Evolutionary conservation across 1,140 invertebrate genomes (phyloP).

Genomic region (Glossosoma conforme): DNA sequence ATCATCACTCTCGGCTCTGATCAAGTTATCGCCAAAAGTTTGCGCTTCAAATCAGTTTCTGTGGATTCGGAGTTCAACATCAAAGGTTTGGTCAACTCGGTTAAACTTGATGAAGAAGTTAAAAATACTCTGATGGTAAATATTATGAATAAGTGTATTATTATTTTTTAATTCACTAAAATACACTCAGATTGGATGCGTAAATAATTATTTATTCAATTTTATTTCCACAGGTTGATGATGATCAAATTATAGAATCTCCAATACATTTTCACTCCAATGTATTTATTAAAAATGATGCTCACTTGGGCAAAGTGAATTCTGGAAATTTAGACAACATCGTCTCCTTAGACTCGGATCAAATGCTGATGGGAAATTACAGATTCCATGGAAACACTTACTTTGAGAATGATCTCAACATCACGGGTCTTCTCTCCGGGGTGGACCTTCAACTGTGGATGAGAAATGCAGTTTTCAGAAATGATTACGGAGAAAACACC

Average conservation of each 20-base stretch:
- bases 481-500: conserved; percentile 6
- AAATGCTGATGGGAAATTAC: conserved; percentile 14
- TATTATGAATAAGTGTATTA: background rate
- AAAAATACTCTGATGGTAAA: conserved; percentile 18
- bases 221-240: conserved; percentile 7
- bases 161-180: background rate
- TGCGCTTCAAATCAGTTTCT: conserved; percentile 13
- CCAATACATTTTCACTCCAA: conserved; percentile 23
- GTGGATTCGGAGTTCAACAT: conserved; percentile 8
- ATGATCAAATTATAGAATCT: conserved; percentile 14
- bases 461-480: conserved; percentile 20
- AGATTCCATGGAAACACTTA: conserved; percentile 16
- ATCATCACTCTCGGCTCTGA: conserved; percentile 13
- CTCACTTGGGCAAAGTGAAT: conserved; percentile 14
- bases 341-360: conserved; percentile 14
- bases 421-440: conserved; percentile 8
- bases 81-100: conserved; percentile 10
- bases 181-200: background rate
- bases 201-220: background rate
- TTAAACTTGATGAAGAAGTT: conserved; percentile 16
- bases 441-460: conserved; percentile 25
- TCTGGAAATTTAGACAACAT: conserved; percentile 9
- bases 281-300: conserved; percentile 16
- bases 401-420: conserved; percentile 15
- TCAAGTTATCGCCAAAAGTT: background rate